Evolutionary conservation across 1,140 invertebrate species (phyloP), one percentile per base, ranked within the genome.

Genomic region (Semibalanus balanoides): DNA sequence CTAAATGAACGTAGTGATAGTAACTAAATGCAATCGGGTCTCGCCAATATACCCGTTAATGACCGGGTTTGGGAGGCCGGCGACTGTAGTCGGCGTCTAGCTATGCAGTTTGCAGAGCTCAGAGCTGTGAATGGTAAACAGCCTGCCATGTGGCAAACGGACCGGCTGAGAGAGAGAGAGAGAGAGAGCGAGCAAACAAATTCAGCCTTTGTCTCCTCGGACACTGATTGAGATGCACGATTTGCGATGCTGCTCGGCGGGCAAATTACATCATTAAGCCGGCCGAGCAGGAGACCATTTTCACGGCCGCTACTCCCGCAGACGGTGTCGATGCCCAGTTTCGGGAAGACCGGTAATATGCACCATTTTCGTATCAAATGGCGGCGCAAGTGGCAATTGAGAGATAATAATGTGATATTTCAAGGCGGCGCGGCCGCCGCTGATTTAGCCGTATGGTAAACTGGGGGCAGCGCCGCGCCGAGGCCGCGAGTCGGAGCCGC

Each of bases 391-490:
- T 64, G 51, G 51, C 22, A 64, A 64, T 64, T 64, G 51, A 64
- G 51, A 64, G 51, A 64, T 64, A 64, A 64, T 64, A 64, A 64
- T 64, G 51, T 64, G 51, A 64, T 64, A 64, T 25, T 64, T 64
- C 51, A 64, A 64, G 51, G 51, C 51, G 51, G 51, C 51, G 11
- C 9, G 51, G 51, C 51, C 14, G 51, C 7, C 51, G 51, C 51
- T 64, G 51, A 64, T 64, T 64, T 64, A 64, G 51, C 22, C 22
- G 51, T 64, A 64, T 64, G 51, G 51, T 64, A 64, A 64, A 64
- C 51, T 64, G 51, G 51, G 51, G 51, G 51, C 51, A 64, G 51
- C 51, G 51, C 14, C 51, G 51, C 51, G 51, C 14, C 51, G 51
- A 14, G 51, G 51, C 51, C 14, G 51, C 22, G 51, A 25, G 51